Evolutionary conservation across 2,113 vertebrate species (phyloP).

Genomic region (Amia ocellicauda): DNA sequence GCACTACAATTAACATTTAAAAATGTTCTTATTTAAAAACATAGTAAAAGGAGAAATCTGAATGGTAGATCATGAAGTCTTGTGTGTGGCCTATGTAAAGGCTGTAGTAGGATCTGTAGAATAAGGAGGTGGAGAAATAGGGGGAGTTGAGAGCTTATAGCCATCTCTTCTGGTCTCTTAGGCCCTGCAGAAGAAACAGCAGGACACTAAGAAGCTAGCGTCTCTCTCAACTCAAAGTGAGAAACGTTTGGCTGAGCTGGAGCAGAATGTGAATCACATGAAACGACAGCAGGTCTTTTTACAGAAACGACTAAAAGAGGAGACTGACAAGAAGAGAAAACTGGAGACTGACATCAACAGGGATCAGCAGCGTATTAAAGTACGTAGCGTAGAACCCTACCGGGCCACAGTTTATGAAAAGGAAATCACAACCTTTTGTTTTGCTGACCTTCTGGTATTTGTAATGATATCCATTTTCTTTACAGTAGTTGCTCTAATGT

Average conservation of each 20-base stretch:
- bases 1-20: too few species aligned
- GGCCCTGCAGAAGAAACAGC: conserved; percentile 66
- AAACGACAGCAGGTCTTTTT: conserved; percentile 67
- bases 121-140: neutral
- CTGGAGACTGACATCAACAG: conserved; percentile 61
- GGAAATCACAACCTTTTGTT: too few species aligned
- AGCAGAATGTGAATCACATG: conserved; percentile 76
- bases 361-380: conserved; percentile 70
- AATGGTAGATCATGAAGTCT: too few species aligned
- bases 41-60: too few species aligned
- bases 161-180: conserved; percentile 25
- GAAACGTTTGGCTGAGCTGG: conserved; percentile 64
- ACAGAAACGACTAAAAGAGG: conserved; percentile 63
- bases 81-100: too few species aligned
- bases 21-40: too few species aligned
- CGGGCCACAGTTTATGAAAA: too few species aligned
- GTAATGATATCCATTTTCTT: too few species aligned
- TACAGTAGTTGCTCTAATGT: too few species aligned
- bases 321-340: conserved; percentile 58
- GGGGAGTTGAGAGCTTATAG: neutral
- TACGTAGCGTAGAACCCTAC: conserved; percentile 28
- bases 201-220: conserved; percentile 66
- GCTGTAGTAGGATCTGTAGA: neutral
- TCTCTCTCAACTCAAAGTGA: conserved; percentile 70
- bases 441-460: too few species aligned